A percentile compares a stretch with the other conserved stretches of the same genome.
Evolutionary conservation across 2,797 vertebrate genomes (phyloP).

Genomic region (Epinephelus malabaricus): DNA sequence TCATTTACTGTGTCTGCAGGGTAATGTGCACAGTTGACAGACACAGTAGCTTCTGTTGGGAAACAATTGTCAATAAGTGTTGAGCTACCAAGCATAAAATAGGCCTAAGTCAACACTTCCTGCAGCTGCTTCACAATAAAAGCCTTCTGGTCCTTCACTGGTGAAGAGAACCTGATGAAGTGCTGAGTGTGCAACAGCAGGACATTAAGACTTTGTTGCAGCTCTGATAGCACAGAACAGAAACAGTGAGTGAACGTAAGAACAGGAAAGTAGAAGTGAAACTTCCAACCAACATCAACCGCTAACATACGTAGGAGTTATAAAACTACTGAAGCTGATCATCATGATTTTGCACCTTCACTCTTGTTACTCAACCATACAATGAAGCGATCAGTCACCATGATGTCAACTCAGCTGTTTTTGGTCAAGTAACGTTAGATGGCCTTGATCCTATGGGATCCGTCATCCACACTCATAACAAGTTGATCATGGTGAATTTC

Average conservation of each 20-base stretch:
- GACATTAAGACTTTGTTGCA: background rate
- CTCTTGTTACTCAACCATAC: no score
- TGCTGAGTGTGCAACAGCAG: constrained; percentile 1
- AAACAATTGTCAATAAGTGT: background rate
- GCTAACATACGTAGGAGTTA: background rate
- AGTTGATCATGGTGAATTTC: no score
- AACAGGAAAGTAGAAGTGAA: background rate
- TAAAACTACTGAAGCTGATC: background rate
- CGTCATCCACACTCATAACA: no score
- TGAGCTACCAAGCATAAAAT: background rate
- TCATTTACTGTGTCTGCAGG: background rate
- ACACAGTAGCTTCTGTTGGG: background rate
- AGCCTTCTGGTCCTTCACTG: background rate
- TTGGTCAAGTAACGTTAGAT: background rate
- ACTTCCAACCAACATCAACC: background rate
- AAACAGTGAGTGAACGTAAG: background rate
- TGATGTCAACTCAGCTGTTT: background rate
- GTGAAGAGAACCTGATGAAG: background rate
- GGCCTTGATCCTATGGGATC: no score
- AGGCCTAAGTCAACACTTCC: constrained; percentile 3
- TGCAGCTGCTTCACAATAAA: constrained; percentile 30
- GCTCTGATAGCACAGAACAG: background rate
- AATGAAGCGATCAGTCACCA: background rate
- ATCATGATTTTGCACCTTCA: no score
- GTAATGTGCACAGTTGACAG: background rate